A percentile compares a stretch with the other conserved stretches of the same genome.
These are phyloP conservation scores for Xylocampa areola DNA, from an alignment of 2,888 invertebrate species.

Conservation along the genomic window DNA sequence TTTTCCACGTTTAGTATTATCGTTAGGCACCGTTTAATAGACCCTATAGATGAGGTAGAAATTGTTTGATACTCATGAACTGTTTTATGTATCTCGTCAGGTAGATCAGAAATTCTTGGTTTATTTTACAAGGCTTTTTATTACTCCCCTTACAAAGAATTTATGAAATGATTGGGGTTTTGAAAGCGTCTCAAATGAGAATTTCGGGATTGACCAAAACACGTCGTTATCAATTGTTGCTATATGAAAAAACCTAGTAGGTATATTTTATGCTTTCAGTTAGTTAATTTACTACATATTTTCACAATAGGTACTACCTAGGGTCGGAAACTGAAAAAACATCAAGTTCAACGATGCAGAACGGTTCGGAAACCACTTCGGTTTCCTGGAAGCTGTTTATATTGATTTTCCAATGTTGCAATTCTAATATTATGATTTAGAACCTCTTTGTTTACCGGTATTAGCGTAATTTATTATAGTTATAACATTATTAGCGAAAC, in stretches of 20 bases:
- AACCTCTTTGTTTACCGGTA: slow-evolving; percentile 1
- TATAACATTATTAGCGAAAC: too few species aligned
- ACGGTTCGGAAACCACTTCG: slow-evolving; percentile 34
- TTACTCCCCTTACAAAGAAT: neutral
- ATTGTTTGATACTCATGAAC: slow-evolving; percentile 23
- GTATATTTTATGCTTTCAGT: too few species aligned
- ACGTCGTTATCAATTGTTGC: too few species aligned
- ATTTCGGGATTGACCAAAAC: too few species aligned
- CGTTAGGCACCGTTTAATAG: slow-evolving; percentile 7
- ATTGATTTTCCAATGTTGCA: slow-evolving; percentile 14
- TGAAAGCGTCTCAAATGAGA: too few species aligned
- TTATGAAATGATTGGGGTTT: too few species aligned
- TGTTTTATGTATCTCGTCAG: slow-evolving; percentile 6
- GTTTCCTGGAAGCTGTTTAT: slow-evolving; percentile 54
- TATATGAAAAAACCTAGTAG: too few species aligned
- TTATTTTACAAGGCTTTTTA: slow-evolving; percentile 1
- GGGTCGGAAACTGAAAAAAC: slow-evolving; percentile 35
- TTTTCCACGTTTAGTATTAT: slow-evolving; percentile 17
- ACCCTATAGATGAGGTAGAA: slow-evolving; percentile 1
- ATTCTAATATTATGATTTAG: slow-evolving; percentile 17
- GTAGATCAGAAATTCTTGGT: neutral
- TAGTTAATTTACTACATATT: too few species aligned
- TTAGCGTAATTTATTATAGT: too few species aligned
- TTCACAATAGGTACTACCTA: slow-evolving; percentile 17
- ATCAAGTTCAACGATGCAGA: slow-evolving; percentile 22